Evolutionary conservation across 2,113 vertebrate species (phyloP), one percentile per base, ranked within the genome.

Genomic region (Benitochromis conjunctus): DNA sequence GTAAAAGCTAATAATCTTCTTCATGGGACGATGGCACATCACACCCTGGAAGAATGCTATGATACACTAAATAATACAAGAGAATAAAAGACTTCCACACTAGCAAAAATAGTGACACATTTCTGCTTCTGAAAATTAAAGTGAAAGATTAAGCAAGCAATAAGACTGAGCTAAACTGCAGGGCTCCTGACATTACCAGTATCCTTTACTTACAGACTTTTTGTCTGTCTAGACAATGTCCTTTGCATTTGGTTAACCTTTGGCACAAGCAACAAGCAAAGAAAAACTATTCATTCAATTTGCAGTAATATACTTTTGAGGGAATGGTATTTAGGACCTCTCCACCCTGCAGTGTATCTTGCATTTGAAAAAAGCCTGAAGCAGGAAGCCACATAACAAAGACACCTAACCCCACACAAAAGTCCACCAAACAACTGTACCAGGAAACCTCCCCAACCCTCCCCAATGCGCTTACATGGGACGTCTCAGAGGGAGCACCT

Each of bases 1-100:
- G 80, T 90, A 86, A 91, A 87, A 90, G 71, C 84, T 91, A 85
- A 93, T 89, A 78, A 88, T 82, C 60, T 79, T 82, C 64, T 85
- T 77, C 55, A 76, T 21, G 64, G 79, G 36, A 54, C 34, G 51
- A 77, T 82, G 34, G 18, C 54, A 55, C 26, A 66, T 41, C 19
- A 36, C 13, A 53, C 54, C 77, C 48, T 81, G 77, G 10, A 48
- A 54, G 62, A 34, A 34, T 19, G 38, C 71, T 53, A 36, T 5
- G 14, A 48, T 53, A 54, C 11, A 77, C 24, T 85, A 48, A 41
- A 84, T n/a, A 46, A 77, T 34, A 34, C 53, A 53, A 9, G 13
- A 57, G 57, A 62, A 78, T 34, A 64, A 53, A 84, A 48, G n/a
- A 14, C n/a, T 31, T 21, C 19, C 19, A 82, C n/a, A 55, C 57